Evolutionary conservation across 2,888 invertebrate genomes (phyloP).

Genomic region (Monopis laevigella): DNA sequence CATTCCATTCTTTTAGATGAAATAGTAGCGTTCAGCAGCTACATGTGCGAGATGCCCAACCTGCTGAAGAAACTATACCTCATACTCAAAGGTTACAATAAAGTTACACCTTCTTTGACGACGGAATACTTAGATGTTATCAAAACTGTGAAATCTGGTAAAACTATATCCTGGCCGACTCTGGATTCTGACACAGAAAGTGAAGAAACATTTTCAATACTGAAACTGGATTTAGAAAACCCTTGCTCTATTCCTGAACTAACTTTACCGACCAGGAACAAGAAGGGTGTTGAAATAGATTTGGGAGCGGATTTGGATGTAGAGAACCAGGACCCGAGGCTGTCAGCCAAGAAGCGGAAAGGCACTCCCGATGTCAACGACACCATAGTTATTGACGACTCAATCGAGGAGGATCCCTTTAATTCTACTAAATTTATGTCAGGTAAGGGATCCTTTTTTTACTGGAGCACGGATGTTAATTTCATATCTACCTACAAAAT

Average conservation of each 20-base stretch:
- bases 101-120: conserved; percentile 63
- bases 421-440: conserved; percentile 38
- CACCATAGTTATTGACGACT: conserved; percentile 53
- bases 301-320: conserved; percentile 44
- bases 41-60: conserved; percentile 57
- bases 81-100: conserved; percentile 67
- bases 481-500: too few relatives aligned
- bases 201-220: conserved; percentile 34
- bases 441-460: neutral
- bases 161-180: conserved; percentile 70
- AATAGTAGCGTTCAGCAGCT: conserved; percentile 55
- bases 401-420: conserved; percentile 33
- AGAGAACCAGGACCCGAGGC: conserved; percentile 20
- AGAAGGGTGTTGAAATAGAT: conserved; percentile 40
- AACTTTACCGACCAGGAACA: conserved; percentile 21
- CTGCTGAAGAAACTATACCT: conserved; percentile 68
- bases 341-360: conserved; percentile 39
- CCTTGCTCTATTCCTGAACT: conserved; percentile 31
- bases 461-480: too few relatives aligned
- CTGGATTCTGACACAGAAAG: conserved; percentile 29
- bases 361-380: conserved; percentile 51
- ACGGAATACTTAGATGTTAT: conserved; percentile 68
- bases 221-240: conserved; percentile 37
- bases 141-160: conserved; percentile 66
- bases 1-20: conserved; percentile 54